Conservation (phyloP, 2,113 vertebrate species). For the Dromaius novaehollandiae region DNA sequence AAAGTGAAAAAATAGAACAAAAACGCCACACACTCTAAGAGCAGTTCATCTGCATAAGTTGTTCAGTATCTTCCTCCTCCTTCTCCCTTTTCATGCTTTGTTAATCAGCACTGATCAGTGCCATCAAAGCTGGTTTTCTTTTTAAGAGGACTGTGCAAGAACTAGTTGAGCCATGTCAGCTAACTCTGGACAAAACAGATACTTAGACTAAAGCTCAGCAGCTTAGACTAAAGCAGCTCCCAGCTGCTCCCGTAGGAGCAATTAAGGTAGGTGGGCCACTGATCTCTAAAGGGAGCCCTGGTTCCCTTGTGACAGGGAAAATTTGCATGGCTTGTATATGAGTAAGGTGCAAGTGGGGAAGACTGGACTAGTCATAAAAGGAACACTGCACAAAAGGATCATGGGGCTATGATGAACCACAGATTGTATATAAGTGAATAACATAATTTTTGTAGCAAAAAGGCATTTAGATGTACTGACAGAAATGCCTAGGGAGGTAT, state of each 20-base stretch:
- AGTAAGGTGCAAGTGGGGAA: background rate
- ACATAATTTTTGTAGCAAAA: background rate
- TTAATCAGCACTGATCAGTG: background rate
- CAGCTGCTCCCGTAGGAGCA: background rate
- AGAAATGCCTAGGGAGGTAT: background rate
- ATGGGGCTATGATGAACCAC: background rate
- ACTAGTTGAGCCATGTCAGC: background rate
- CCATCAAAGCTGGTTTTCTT: background rate
- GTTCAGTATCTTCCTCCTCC: background rate
- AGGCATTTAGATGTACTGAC: background rate
- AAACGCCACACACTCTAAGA: background rate
- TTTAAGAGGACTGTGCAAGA: background rate
- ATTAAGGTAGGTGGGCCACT: background rate
- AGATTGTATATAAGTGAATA: background rate
- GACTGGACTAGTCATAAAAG: background rate
- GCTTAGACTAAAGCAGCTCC: background rate
- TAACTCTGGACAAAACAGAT: background rate
- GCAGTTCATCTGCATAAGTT: background rate
- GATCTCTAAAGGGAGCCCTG: background rate
- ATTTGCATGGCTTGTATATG: accelerated
- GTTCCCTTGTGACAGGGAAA: background rate
- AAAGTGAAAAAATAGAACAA: background rate
- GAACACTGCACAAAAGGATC: background rate
- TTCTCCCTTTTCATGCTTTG: background rate
- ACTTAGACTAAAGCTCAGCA: background rate